phyloP scores from a whole-genome alignment of 1,140 invertebrate species.

The Aphis gossypii region DNA sequence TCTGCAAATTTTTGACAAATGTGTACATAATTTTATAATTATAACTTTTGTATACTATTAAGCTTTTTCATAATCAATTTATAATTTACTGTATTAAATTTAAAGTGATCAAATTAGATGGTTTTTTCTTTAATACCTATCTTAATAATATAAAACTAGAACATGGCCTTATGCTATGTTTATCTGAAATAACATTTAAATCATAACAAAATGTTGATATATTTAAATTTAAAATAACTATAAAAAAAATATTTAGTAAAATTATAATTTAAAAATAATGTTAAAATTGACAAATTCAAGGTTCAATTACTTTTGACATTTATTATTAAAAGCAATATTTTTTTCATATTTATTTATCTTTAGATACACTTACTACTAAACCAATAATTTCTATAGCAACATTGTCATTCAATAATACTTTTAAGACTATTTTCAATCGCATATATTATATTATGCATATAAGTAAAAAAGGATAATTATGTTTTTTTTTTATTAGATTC shows the following conservation, averaged over 20 bases:
- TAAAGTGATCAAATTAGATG: not conserved
- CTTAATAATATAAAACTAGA: not conserved
- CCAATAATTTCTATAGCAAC: not conserved
- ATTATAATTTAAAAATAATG: no score
- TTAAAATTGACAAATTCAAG: not conserved
- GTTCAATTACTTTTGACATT: not conserved
- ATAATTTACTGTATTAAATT: slow-evolving; percentile 20
- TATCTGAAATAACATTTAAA: not conserved
- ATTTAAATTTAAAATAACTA: no score
- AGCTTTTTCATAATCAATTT: not conserved
- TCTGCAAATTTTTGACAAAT: not conserved
- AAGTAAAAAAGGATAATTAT: no score
- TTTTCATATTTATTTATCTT: not conserved
- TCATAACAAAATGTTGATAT: no score
- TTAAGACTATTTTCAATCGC: not conserved
- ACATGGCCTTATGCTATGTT: not conserved
- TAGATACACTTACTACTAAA: not conserved
- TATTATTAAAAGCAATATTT: not conserved
- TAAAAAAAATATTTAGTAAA: no score
- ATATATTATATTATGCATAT: no score
- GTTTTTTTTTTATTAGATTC: not conserved
- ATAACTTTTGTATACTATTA: not conserved
- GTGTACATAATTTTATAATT: not conserved
- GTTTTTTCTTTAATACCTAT: not conserved
- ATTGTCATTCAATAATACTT: not conserved